Evolutionary conservation across 2,113 vertebrate species (phyloP).

Genomic region (Corythornis madagascariensis): DNA sequence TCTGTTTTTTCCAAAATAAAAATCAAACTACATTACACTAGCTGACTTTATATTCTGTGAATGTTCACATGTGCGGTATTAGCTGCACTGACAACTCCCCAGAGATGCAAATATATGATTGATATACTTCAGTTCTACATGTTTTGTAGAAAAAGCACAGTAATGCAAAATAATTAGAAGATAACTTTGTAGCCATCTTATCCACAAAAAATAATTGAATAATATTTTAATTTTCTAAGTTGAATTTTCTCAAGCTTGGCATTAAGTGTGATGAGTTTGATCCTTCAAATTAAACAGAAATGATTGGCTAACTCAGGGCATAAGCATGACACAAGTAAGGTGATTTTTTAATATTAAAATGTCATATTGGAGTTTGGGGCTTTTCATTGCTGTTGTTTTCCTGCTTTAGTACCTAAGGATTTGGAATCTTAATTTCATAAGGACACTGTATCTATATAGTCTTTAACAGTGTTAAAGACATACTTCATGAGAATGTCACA

Average conservation of each 20-base stretch:
- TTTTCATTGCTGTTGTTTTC: neutral
- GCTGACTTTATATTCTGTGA: neutral
- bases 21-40: neutral
- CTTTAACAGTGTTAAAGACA: neutral
- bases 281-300: neutral
- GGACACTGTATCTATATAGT: neutral
- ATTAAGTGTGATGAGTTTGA: neutral
- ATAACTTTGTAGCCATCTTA: neutral
- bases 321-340: neutral
- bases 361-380: neutral
- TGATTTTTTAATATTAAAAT: neutral
- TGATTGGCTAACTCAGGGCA: neutral
- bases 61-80: fast-evolving
- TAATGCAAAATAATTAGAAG: neutral
- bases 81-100: neutral
- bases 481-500: neutral
- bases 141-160: neutral
- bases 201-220: neutral
- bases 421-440: neutral
- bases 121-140: neutral
- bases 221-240: neutral
- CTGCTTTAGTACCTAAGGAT: neutral
- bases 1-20: constrained; percentile 33
- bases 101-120: neutral
- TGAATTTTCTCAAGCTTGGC: neutral